These are phyloP conservation scores for Urocyon cinereoargenteus DNA, from an alignment of 2,797 vertebrate species.

Conservation along the genomic window DNA sequence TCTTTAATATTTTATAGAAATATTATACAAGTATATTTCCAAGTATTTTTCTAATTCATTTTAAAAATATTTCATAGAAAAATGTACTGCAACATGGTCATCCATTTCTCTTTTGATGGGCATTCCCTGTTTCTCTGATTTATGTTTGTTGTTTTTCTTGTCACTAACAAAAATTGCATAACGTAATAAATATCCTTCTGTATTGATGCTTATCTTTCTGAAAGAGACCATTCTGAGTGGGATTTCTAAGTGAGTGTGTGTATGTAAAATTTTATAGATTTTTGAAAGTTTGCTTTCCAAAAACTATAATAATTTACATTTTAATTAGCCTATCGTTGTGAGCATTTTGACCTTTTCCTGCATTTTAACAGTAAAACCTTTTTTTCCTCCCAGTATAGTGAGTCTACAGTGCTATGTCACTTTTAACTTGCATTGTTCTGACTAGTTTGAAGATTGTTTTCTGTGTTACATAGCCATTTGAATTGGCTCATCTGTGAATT, in stretches of 20 bases:
- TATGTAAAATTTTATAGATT: neutral
- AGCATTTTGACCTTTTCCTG: neutral
- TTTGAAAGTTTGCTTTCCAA: neutral
- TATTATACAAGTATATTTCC: too few species aligned
- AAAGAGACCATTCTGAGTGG: neutral
- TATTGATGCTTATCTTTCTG: neutral
- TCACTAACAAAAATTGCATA: neutral
- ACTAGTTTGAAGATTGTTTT: neutral
- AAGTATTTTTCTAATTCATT: constrained; percentile 24
- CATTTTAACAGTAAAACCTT: neutral
- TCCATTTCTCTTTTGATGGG: neutral
- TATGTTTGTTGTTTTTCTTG: neutral
- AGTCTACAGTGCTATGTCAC: neutral
- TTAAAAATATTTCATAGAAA: neutral
- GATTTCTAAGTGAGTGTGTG: neutral
- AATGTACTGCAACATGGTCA: neutral
- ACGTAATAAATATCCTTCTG: neutral
- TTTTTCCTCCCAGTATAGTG: neutral
- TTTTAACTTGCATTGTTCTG: neutral
- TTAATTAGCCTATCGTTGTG: neutral
- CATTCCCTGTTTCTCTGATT: neutral
- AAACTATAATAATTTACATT: neutral
- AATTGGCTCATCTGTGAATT: neutral
- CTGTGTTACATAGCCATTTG: neutral
- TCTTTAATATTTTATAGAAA: neutral